These are phyloP conservation scores for Holacanthus passer DNA, from an alignment of 2,113 vertebrate genomes.

Conservation along the genomic window DNA sequence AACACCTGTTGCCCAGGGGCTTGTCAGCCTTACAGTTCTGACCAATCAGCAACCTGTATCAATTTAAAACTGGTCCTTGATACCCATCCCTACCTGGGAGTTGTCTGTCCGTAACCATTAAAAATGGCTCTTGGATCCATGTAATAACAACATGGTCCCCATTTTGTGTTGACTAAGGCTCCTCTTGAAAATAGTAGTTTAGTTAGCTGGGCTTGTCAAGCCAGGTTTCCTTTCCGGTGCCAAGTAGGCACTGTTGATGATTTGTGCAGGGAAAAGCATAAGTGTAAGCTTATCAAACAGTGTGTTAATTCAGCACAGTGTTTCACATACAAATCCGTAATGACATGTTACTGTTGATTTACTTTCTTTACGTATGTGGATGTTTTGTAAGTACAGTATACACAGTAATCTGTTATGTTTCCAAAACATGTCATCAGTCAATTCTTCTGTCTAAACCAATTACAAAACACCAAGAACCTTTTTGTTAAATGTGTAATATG, in stretches of 20 bases:
- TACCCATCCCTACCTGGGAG: not conserved
- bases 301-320: constrained; percentile 13
- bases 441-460: not conserved
- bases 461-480: not conserved
- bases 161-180: constrained; percentile 35
- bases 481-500: not conserved
- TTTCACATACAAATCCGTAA: constrained; percentile 43
- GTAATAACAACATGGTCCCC: constrained; percentile 5
- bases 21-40: not conserved
- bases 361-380: not conserved
- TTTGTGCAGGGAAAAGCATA: constrained; percentile 20
- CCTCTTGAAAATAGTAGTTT: constrained; percentile 34
- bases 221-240: not conserved
- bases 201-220: constrained; percentile 25
- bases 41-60: not conserved
- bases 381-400: constrained; percentile 17
- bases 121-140: constrained; percentile 17
- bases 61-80: not conserved
- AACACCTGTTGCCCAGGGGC: not conserved
- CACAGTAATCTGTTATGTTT: constrained; percentile 33
- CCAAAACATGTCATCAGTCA: constrained; percentile 21
- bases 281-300: not conserved
- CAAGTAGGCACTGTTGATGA: constrained; percentile 3
- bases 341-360: constrained; percentile 31
- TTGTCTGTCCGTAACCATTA: constrained; percentile 16